A percentile compares a stretch with the other conserved stretches of the same genome.
These are phyloP conservation scores for Laupala kohalensis DNA, from an alignment of 1,140 invertebrate genomes.

Conservation along the genomic window DNA sequence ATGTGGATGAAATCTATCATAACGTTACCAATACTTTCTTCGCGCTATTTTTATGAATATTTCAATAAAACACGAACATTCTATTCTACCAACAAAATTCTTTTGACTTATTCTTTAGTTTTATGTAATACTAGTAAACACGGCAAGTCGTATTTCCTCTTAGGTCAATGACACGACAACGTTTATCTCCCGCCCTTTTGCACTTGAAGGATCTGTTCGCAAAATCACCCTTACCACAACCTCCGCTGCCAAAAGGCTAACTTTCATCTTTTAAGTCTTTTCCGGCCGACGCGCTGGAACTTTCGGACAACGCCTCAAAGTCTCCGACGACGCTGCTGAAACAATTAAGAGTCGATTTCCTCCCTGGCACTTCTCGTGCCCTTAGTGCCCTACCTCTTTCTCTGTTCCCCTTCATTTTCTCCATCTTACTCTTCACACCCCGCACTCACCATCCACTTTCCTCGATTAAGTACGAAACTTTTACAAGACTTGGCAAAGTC, in stretches of 20 bases:
- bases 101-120: no score
- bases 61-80: no score
- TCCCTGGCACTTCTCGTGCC: neutral
- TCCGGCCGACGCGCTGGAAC: neutral
- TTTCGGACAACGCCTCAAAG: neutral
- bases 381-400: neutral
- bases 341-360: neutral
- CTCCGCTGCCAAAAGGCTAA: neutral
- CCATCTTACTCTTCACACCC: neutral
- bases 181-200: neutral
- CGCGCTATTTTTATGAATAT: no score
- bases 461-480: neutral
- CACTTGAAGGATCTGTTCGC: neutral
- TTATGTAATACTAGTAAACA: no score
- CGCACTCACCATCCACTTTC: neutral
- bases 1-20: no score
- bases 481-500: neutral
- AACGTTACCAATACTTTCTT: no score
- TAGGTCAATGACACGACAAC: no score
- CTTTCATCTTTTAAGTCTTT: neutral
- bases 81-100: no score
- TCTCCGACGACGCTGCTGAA: neutral
- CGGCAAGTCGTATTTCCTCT: no score
- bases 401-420: neutral
- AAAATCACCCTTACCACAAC: neutral